Base-by-base conservation (phyloP, 2,797 vertebrate species). In the Gambelia wislizenii region DNA sequence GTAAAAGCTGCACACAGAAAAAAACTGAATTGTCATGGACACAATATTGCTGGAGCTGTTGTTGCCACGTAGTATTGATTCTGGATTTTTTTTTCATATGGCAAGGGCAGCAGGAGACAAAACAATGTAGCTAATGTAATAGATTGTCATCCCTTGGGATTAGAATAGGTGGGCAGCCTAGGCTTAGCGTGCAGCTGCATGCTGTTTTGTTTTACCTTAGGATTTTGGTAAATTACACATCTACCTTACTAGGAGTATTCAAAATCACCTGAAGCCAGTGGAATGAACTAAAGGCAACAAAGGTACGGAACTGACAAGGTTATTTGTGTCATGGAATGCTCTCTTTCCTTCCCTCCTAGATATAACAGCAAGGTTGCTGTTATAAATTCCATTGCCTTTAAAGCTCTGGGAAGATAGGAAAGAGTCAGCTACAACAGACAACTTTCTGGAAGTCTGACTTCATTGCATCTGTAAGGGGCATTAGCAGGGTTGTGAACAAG, bases 151-250 rank as follows among this genome's bases (percentile, higher is more conserved):
- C 70, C 72, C 59, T 83, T 85, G 89, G 49, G 84, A 92, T 30
- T 86, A 91, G 82, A 16, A 90, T 86, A 89, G n/a, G 36, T 93
- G 91, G 76, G 76, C 80, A 93, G 84, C 93, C 83, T 42, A 87
- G 79, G 90, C 92, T 90, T 95, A 94, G 90, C 89, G 87, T 89
- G 86, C 90, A 91, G 77, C 61, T 67, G 76, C 80, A 30, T 87
- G 59, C 87, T 92, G 91, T 95, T 88, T 42, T 93, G 90, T 94
- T 95, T 97, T 95, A 91, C 93, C 94, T 1, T 30, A 90, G 89
- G 92, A 94, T 95, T 95, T 96, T 96, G 94, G 96, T 96, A 92
- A 97, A 93, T 12, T 87, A 61, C 92, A 91, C 92, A 87, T 91
- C 81, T 95, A 93, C 93, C 92, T 95, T 91, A n/a, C 6, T 89